Base-by-base conservation (phyloP, 92 coral and sea anemone genomes). In the Epizoanthus fatuus region DNA sequence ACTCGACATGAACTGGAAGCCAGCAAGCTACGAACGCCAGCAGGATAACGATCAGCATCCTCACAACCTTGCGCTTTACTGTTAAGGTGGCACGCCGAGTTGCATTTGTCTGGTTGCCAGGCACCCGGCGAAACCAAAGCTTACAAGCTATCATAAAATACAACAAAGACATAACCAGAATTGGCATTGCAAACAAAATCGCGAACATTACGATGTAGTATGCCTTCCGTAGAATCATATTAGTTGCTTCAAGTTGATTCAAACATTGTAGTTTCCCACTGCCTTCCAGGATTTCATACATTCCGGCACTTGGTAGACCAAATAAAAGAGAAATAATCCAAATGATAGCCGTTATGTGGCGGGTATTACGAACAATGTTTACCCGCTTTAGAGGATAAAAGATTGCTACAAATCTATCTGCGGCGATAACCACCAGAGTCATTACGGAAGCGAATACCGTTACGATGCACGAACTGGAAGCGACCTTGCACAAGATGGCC, bases 1-100 rank as follows among this genome's bases (percentile, higher is more conserved):
- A 85, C 69, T 45, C 84, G 19, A 85, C 42, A 35, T 85, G 79
- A 10, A 85, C 89, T 16, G 89, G 89, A 11, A 85, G n/a, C 89
- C 89, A 85, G 12, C 84, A 85, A 15, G 66, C 74, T 2, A 64
- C 84, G 15, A 85, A 85, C 14, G 84, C 89, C 45, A 77, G 47
- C 5, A 85, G 11, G 17, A 85, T 58, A 12, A 76, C 35, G 4
- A 85, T 62, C 19, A 85, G 55, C 49, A 85, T 79, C 42, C 89
- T 84, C 16, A 85, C 65, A 2, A 56, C 54, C 29, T 62, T 85
- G 16, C 67, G 74, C 54, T 54, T 85, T 22, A 70, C 57, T 3
- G 29, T 68, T 7, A 59, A 35, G 73, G 78, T 67, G 20, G 85
- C 74, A 63, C 89, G 84, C 77, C 85, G 84, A 7, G 85, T 65